Conservation (phyloP, 2,888 invertebrate species). For the Euclidia mi region DNA sequence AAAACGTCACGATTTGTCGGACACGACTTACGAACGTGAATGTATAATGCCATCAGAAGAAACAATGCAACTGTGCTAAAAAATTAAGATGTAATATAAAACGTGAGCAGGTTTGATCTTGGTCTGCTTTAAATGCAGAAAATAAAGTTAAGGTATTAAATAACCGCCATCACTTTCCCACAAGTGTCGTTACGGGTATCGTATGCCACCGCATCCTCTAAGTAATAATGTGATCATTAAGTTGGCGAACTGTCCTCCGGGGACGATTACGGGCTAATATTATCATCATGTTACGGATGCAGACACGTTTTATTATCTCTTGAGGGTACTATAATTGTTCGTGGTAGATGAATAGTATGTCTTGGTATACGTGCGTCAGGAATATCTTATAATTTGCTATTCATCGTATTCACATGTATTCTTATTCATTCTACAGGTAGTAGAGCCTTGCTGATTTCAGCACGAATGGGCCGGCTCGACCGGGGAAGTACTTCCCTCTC, state of each 20-base stretch:
- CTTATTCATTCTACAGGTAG: too few relatives aligned
- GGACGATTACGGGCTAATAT: background rate
- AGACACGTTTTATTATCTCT: background rate
- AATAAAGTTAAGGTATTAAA: conserved; percentile 1
- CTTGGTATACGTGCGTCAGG: too few relatives aligned
- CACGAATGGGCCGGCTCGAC: too few relatives aligned
- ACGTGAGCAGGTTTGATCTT: conserved; percentile 8
- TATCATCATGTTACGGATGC: background rate
- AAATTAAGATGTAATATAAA: conserved; percentile 39
- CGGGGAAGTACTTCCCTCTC: too few relatives aligned
- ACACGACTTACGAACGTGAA: conserved; percentile 45
- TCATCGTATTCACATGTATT: too few relatives aligned
- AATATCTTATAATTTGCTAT: too few relatives aligned
- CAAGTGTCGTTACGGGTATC: conserved; percentile 16
- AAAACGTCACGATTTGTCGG: conserved; percentile 56
- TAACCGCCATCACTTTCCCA: conserved; percentile 10
- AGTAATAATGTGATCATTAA: background rate
- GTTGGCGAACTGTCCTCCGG: background rate
- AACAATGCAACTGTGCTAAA: conserved; percentile 36
- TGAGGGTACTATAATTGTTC: background rate
- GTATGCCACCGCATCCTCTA: conserved; percentile 21
- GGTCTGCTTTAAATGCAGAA: background rate
- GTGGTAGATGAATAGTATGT: too few relatives aligned
- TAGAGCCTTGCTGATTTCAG: too few relatives aligned
- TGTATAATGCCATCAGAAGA: conserved; percentile 35